Base-by-base conservation (phyloP, 2,888 invertebrate species). In the Morpho achilles region DNA sequence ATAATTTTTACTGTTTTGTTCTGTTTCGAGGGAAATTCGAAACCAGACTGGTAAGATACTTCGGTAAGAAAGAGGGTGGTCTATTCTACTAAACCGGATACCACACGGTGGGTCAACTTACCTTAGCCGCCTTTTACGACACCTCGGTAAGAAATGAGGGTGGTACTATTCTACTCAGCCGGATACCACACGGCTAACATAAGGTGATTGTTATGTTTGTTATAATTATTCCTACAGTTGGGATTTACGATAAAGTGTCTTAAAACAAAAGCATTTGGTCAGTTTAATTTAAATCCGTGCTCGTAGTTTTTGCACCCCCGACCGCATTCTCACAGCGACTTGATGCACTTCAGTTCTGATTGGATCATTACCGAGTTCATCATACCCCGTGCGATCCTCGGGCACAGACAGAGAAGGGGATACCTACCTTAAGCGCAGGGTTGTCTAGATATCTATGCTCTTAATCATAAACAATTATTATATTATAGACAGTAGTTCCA, bases 301-400 rank as follows among this genome's bases (percentile, higher is more conserved):
- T 80, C 80, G 78, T 81, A 85, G 86, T 90, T 90, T 90, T 90
- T 90, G 89, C 89, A 88, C 87, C 87, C 87, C 75, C 83, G 82
- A 90, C 90, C 90, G 85, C 90, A 90, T 90, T 90, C 90, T 89
- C 90, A 90, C 88, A 87, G 87, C 84, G 77, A 75, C 82, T 83
- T 86, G 87, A 89, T 88, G 90, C 87, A 88, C 87, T 88, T 90
- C 89, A 89, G 76, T 88, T 90, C 83, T 90, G 90, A 90, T 90
- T 90, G 90, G 90, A 89, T 90, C 90, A 90, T 90, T 90, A 90
- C 90, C 87, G 89, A 88, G 90, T 88, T 90, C 90, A 90, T 90
- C 89, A 90, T 90, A 88, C 87, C 83, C 83, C 82, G 82, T 80
- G 86, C 88, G 84, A 86, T 86, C 86, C 86, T 82, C 84, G 69